phyloP scores from a whole-genome alignment of 2,888 invertebrate genomes.

The Ochropacha duplaris region DNA sequence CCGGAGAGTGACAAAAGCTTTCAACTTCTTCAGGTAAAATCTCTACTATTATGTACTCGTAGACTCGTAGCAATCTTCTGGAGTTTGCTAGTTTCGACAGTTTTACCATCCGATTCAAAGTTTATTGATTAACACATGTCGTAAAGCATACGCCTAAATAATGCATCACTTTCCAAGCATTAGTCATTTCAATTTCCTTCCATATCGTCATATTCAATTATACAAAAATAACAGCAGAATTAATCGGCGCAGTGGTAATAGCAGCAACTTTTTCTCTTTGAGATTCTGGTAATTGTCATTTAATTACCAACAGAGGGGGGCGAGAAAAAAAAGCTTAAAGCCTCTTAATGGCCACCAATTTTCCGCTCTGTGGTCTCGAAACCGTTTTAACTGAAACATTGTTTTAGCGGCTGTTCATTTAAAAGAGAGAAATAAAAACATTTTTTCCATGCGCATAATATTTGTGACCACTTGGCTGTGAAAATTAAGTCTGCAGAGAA shows the following conservation, averaged over 20 bases:
- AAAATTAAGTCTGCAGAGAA: constrained; percentile 1
- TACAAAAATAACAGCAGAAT: constrained; percentile 20
- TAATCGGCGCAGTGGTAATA: constrained; percentile 39
- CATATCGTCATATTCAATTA: too few relatives aligned
- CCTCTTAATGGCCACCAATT: constrained; percentile 63
- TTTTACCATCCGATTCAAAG: too few relatives aligned
- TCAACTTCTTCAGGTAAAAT: too few relatives aligned
- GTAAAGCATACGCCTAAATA: too few relatives aligned
- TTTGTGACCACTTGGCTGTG: constrained; percentile 17
- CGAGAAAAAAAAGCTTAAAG: constrained; percentile 56
- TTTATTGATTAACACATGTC: too few relatives aligned
- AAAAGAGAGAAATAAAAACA: constrained; percentile 30
- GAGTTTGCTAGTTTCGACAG: too few relatives aligned
- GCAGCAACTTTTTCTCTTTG: constrained; percentile 38
- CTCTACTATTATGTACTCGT: too few relatives aligned
- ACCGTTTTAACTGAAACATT: constrained; percentile 50
- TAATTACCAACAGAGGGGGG: constrained; percentile 63
- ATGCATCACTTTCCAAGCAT: too few relatives aligned
- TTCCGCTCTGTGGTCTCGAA: constrained; percentile 52
- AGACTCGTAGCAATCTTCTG: too few relatives aligned
- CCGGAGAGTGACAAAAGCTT: too few relatives aligned
- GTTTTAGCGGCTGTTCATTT: constrained; percentile 45
- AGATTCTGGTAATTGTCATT: constrained; percentile 73
- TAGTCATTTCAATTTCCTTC: too few relatives aligned
- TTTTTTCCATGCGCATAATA: constrained; percentile 15